phyloP scores from a whole-genome alignment of 2,797 vertebrate genomes.

The Oryzias sinensis region DNA sequence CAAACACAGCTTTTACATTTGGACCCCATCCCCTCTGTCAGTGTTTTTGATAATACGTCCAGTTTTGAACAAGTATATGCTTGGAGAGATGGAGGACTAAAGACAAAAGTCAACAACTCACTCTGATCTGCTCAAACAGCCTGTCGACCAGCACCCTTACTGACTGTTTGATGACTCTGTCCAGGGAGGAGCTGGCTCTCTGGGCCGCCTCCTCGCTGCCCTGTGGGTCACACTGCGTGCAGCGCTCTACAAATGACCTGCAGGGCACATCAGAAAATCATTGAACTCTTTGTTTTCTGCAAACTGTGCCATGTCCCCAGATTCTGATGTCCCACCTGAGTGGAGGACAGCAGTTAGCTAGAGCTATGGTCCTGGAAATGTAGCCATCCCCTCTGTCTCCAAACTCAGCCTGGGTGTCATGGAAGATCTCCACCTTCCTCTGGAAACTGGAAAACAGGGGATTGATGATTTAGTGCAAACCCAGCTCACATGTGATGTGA shows the following conservation, averaged over 20 bases:
- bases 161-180: slow-evolving; percentile 83
- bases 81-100: too few relatives aligned
- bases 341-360: slow-evolving; percentile 90
- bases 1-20: too few relatives aligned
- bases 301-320: not conserved
- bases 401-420: slow-evolving; percentile 80
- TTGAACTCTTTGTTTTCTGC: not conserved
- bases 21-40: too few relatives aligned
- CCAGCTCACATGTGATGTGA: not conserved
- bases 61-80: too few relatives aligned
- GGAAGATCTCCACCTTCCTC: slow-evolving; percentile 88
- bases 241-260: slow-evolving; percentile 85
- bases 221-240: slow-evolving; percentile 83
- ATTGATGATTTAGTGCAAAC: slow-evolving; percentile 16
- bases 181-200: slow-evolving; percentile 80
- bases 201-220: slow-evolving; percentile 81
- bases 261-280: not conserved
- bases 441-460: slow-evolving; percentile 81
- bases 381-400: slow-evolving; percentile 78
- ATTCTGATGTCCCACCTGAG: slow-evolving; percentile 77
- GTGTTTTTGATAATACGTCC: too few relatives aligned
- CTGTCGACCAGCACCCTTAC: slow-evolving; percentile 81
- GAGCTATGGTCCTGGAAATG: slow-evolving; percentile 80
- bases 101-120: slow-evolving; percentile 51
- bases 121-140: slow-evolving; percentile 90